These are phyloP conservation scores for Sebastolobus alascanus DNA, from an alignment of 2,797 vertebrate genomes.

Conservation along the genomic window DNA sequence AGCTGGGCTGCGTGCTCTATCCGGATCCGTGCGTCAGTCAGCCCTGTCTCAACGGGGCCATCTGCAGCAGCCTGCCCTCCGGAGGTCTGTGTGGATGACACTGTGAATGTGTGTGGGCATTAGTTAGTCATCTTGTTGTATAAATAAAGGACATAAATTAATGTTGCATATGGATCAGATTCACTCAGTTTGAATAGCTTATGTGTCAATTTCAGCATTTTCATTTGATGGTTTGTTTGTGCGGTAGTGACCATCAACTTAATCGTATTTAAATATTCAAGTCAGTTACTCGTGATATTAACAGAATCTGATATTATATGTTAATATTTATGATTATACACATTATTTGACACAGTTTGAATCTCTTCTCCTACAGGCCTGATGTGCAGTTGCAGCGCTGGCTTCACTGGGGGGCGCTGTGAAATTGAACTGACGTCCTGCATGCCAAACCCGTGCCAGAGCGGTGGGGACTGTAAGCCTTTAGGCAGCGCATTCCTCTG, in stretches of 20 bases:
- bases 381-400: slow-evolving; percentile 90
- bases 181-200: neutral
- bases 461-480: slow-evolving; percentile 91
- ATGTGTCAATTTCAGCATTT: neutral
- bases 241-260: neutral
- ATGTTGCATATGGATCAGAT: neutral
- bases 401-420: slow-evolving; percentile 94
- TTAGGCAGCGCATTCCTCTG: slow-evolving; percentile 92
- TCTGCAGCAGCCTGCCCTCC: slow-evolving; percentile 88
- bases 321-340: neutral
- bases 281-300: neutral
- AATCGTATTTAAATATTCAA: neutral
- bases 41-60: slow-evolving; percentile 93
- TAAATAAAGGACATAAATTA: neutral
- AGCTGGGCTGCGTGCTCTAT: slow-evolving; percentile 90
- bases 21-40: slow-evolving; percentile 90
- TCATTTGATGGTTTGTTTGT: neutral
- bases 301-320: neutral
- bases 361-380: slow-evolving; percentile 84
- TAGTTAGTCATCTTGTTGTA: neutral
- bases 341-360: neutral
- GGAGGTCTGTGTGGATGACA: slow-evolving; percentile 86
- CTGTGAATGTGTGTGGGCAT: slow-evolving; percentile 48
- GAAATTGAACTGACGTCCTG: slow-evolving; percentile 93
- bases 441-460: slow-evolving; percentile 94